phyloP scores from a whole-genome alignment of 2,113 vertebrate species.

The Trogon melanurus region DNA sequence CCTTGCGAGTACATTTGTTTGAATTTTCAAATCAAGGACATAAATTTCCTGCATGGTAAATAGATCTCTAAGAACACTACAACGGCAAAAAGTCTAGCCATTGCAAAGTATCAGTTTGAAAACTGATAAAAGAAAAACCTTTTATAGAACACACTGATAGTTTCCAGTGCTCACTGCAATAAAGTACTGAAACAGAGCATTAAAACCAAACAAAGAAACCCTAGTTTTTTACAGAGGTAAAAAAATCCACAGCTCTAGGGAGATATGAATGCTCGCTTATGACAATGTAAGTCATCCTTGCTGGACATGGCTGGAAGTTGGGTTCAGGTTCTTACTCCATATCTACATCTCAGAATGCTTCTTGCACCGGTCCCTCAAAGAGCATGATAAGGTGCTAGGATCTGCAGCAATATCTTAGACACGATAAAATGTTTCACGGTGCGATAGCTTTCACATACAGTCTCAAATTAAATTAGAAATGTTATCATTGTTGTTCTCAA shows the following conservation, averaged over 20 bases:
- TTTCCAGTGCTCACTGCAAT: not conserved
- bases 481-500: not conserved
- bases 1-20: not conserved
- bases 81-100: not conserved
- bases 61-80: not conserved
- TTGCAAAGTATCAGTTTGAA: not conserved
- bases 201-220: not conserved
- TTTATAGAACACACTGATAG: not conserved
- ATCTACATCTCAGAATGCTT: not conserved
- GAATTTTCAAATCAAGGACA: not conserved
- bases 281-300: not conserved
- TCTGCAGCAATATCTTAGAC: not conserved
- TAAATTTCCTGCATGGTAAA: not conserved
- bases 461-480: not conserved
- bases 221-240: not conserved
- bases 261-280: not conserved
- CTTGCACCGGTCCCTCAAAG: not conserved
- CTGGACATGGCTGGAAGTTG: not conserved
- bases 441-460: not conserved
- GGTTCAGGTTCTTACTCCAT: not conserved
- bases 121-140: not conserved
- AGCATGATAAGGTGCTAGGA: rapidly evolving
- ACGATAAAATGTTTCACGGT: not conserved
- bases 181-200: not conserved
- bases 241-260: not conserved